phyloP scores from a whole-genome alignment of 2,888 invertebrate genomes.

The Branchellion lobata region DNA sequence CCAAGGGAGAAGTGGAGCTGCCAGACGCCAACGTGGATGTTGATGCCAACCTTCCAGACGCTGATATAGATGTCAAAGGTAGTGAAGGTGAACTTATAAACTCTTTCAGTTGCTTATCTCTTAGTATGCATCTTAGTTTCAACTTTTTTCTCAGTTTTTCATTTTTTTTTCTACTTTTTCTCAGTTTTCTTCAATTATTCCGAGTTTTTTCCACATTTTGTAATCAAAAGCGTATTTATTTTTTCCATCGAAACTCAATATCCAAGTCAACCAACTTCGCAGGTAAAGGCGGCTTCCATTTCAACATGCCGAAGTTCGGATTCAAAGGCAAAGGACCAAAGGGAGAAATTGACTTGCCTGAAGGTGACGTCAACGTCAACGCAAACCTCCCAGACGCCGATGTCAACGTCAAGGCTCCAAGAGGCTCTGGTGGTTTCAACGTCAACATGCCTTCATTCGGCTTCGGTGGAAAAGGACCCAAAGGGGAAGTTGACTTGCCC shows the following conservation, averaged over 20 bases:
- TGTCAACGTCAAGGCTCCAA: slow-evolving; percentile 15
- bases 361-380: slow-evolving; percentile 4
- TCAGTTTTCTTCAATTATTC: no score
- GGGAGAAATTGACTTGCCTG: slow-evolving; percentile 30
- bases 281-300: slow-evolving; percentile 37
- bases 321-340: slow-evolving; percentile 35
- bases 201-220: no score
- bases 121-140: no score
- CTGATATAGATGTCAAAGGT: slow-evolving; percentile 17
- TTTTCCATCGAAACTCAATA: no score
- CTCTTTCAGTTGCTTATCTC: no score
- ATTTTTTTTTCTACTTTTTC: no score
- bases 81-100: background rate
- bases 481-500: slow-evolving; percentile 33
- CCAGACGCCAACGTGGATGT: background rate
- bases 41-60: slow-evolving; percentile 12
- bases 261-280: no score
- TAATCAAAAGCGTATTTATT: no score
- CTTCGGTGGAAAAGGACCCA: slow-evolving; percentile 10
- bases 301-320: slow-evolving; percentile 34
- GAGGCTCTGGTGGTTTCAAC: slow-evolving; percentile 34
- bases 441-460: slow-evolving; percentile 32
- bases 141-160: no score
- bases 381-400: slow-evolving; percentile 33
- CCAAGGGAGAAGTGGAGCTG: slow-evolving; percentile 15